A percentile compares a stretch with the other conserved stretches of the same genome.
Evolutionary conservation across 2,888 invertebrate species (phyloP).

Genomic region (Siphlonurus alternatus): DNA sequence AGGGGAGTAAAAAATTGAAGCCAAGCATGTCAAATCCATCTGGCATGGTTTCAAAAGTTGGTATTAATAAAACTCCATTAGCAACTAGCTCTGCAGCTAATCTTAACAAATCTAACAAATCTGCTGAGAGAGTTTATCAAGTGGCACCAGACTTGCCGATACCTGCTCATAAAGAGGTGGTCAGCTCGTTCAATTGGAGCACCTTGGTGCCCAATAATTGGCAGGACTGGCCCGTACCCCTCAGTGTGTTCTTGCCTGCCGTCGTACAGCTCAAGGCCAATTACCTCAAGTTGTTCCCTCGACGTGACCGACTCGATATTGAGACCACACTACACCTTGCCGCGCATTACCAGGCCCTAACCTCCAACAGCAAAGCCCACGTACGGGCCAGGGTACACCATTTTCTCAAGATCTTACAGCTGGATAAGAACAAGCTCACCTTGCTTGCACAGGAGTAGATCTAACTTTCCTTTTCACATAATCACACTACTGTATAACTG

Average conservation of each 20-base stretch:
- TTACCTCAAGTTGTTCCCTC: not conserved
- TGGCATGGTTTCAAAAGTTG: not conserved
- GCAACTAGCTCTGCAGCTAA: no score
- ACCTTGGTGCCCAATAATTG: not conserved
- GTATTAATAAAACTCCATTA: no score
- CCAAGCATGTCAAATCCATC: not conserved
- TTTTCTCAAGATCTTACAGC: not conserved
- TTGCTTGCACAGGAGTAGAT: no score
- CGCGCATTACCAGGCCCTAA: not conserved
- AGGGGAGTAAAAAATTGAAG: not conserved
- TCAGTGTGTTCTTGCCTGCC: not conserved
- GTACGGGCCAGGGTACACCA: not conserved
- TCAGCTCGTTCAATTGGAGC: not conserved
- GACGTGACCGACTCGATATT: not conserved
- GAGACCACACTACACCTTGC: not conserved
- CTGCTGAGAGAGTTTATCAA: not conserved
- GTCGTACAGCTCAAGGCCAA: not conserved
- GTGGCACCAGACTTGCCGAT: not conserved
- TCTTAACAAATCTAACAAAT: no score
- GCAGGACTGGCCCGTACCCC: not conserved
- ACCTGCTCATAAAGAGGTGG: not conserved
- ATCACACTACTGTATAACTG: no score
- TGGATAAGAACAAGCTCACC: not conserved
- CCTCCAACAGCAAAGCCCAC: not conserved
- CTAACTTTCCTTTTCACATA: no score